A percentile compares a stretch with the other conserved stretches of the same genome.
These are phyloP conservation scores for Thymelicus acteon DNA, from an alignment of 2,888 invertebrate genomes.

Conservation along the genomic window DNA sequence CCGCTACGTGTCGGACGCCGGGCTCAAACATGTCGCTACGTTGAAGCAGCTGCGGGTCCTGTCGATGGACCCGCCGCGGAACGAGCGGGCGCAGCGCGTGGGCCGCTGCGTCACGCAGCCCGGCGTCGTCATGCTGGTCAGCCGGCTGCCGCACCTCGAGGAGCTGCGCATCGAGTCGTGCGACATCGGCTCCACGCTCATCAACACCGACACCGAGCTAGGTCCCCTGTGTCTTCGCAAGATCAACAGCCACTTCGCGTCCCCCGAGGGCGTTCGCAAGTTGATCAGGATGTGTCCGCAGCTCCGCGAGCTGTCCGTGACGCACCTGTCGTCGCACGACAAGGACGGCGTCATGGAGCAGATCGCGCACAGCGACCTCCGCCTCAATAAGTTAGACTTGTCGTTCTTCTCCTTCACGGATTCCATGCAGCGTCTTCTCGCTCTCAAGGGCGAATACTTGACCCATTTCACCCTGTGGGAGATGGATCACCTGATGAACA, in stretches of 20 bases:
- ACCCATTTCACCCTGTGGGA: slow-evolving; percentile 79
- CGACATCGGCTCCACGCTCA: slow-evolving; percentile 78
- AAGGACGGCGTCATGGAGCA: slow-evolving; percentile 76
- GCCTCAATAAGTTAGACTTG: slow-evolving; percentile 67
- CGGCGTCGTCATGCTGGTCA: slow-evolving; percentile 73
- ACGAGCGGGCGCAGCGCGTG: slow-evolving; percentile 70
- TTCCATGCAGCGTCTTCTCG: slow-evolving; percentile 68
- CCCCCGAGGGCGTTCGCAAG: slow-evolving; percentile 72
- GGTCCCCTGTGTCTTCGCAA: slow-evolving; percentile 74
- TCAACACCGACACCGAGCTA: slow-evolving; percentile 63
- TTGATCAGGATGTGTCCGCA: slow-evolving; percentile 75
- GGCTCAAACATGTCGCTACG: slow-evolving; percentile 67
- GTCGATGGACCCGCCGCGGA: slow-evolving; percentile 78
- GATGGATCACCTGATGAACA: slow-evolving; percentile 70
- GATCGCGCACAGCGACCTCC: slow-evolving; percentile 67
- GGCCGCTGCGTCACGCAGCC: slow-evolving; percentile 77
- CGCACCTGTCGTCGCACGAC: slow-evolving; percentile 73
- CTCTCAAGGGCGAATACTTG: slow-evolving; percentile 70
- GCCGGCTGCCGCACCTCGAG: slow-evolving; percentile 71
- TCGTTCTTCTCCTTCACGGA: slow-evolving; percentile 77
- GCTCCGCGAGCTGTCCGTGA: slow-evolving; percentile 72
- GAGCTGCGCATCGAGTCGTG: slow-evolving; percentile 79
- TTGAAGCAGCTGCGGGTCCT: slow-evolving; percentile 71
- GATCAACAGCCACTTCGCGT: slow-evolving; percentile 78
- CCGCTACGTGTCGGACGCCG: slow-evolving; percentile 77